Conservation (phyloP, 1,140 invertebrate genomes). For the Zeugodacus cucurbitae region DNA sequence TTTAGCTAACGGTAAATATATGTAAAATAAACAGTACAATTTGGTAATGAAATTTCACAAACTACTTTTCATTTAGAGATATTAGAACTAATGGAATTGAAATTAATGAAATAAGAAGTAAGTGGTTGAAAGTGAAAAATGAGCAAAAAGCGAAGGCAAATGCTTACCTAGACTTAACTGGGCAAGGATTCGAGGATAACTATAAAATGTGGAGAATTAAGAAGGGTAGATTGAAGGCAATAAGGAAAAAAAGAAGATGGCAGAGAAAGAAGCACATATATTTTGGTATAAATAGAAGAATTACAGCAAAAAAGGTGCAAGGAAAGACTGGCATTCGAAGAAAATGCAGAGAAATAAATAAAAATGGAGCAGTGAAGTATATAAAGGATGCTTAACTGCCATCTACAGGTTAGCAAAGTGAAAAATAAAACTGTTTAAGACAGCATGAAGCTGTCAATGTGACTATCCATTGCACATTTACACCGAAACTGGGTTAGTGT, state of each 20-base stretch:
- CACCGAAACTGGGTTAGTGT: not conserved
- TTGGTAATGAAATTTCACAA: not conserved
- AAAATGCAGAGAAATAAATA: not conserved
- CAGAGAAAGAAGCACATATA: no score
- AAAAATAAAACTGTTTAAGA: not conserved
- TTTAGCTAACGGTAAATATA: not conserved
- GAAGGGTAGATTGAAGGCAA: no score
- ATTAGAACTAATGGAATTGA: conserved; percentile 14
- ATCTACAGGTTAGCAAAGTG: not conserved
- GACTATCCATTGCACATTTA: not conserved
- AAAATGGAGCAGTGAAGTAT: not conserved
- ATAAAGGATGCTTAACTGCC: not conserved
- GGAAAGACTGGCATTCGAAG: no score
- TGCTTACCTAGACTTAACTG: no score
- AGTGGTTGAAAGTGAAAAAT: not conserved
- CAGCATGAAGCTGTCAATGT: conserved; percentile 3
- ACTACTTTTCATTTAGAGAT: not conserved
- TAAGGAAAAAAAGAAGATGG: no score
- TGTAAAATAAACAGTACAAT: not conserved
- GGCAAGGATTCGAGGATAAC: no score
- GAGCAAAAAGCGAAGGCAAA: not conserved
- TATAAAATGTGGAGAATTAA: no score
- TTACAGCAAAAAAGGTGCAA: no score
- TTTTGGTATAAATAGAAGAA: no score
- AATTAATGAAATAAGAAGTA: conserved; percentile 18